phyloP scores from a whole-genome alignment of 2,797 vertebrate species.

The Alfaro cultratus region DNA sequence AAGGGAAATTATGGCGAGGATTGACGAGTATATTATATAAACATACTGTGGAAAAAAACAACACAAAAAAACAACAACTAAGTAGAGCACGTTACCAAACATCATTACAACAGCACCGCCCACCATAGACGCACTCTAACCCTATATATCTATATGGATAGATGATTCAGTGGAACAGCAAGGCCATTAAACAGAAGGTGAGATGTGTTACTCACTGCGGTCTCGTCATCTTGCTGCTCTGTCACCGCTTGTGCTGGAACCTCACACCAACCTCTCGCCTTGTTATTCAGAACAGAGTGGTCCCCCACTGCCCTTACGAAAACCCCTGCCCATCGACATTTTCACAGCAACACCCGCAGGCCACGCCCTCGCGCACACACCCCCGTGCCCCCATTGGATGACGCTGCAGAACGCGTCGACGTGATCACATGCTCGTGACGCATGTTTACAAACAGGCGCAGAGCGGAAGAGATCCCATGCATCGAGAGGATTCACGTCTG shows the following conservation, averaged over 20 bases:
- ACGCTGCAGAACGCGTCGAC: constrained; percentile 37
- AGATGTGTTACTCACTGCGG: constrained; percentile 38
- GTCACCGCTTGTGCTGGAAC: constrained; percentile 3
- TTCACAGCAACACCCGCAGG: constrained; percentile 71
- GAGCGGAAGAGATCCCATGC: neutral
- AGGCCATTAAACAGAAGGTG: constrained; percentile 13
- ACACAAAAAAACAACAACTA: neutral
- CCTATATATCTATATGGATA: constrained; percentile 13
- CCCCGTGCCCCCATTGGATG: constrained; percentile 79
- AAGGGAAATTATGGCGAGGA: neutral
- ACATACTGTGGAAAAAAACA: neutral
- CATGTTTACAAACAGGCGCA: constrained; percentile 83
- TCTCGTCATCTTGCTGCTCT: neutral
- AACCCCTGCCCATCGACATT: constrained; percentile 61
- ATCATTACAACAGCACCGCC: neutral
- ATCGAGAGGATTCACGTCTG: neutral
- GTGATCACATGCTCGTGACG: constrained; percentile 81
- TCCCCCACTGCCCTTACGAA: constrained; percentile 40
- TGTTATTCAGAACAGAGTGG: constrained; percentile 23
- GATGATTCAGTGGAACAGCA: constrained; percentile 1
- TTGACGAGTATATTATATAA: neutral
- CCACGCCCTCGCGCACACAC: constrained; percentile 80
- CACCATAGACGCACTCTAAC: constrained; percentile 9
- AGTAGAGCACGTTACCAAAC: neutral
- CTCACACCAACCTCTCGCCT: constrained; percentile 9